phyloP scores from a whole-genome alignment of 1,140 invertebrate species.

The Lordiphosa mommai region DNA sequence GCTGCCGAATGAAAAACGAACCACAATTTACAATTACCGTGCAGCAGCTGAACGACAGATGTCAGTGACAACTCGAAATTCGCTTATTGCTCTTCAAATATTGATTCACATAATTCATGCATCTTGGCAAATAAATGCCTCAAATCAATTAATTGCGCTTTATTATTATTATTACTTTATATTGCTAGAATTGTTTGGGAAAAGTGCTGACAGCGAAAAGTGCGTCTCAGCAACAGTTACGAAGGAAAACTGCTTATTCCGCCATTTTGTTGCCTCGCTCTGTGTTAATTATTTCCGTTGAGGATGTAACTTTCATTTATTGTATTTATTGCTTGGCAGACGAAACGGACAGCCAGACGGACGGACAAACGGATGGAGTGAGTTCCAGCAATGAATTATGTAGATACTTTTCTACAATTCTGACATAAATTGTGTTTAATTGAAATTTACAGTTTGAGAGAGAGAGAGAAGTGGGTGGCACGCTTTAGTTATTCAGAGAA shows the following conservation, averaged over 20 bases:
- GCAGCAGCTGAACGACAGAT: constrained; percentile 49
- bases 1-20: constrained; percentile 40
- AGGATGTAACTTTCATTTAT: constrained; percentile 56
- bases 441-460: constrained; percentile 51
- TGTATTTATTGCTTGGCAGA: constrained; percentile 29
- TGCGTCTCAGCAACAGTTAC: background rate
- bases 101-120: constrained; percentile 48
- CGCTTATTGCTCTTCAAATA: constrained; percentile 4
- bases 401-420: constrained; percentile 52
- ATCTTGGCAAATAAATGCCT: constrained; percentile 18
- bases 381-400: constrained; percentile 54
- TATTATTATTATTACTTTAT: constrained; percentile 1
- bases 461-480: background rate
- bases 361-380: background rate
- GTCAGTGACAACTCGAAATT: constrained; percentile 46
- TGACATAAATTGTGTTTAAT: constrained; percentile 64
- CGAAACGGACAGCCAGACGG: too few species aligned
- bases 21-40: constrained; percentile 55
- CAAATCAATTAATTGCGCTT: constrained; percentile 65
- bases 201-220: constrained; percentile 47
- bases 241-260: constrained; percentile 52
- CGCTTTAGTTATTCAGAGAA: background rate
- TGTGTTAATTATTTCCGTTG: constrained; percentile 71
- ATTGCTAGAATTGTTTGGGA: constrained; percentile 20
- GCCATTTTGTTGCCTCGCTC: constrained; percentile 38